Evolutionary conservation across 2,113 vertebrate species (phyloP).

Genomic region (Lanius collurio): DNA sequence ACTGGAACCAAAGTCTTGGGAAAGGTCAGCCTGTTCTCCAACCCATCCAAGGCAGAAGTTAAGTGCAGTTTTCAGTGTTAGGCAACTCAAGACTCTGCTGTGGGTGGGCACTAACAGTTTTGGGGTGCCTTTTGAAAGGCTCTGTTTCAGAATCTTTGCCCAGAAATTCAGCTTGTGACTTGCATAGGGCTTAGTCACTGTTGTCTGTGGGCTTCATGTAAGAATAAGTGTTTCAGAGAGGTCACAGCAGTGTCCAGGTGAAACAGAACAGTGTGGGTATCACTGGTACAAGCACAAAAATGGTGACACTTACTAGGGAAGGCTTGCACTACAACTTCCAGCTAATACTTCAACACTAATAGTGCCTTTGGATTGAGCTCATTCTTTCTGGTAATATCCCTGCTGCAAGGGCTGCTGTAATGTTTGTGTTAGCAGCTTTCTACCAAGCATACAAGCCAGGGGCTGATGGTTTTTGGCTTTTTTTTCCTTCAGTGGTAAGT

Average conservation of each 20-base stretch:
- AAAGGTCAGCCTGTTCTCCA: neutral
- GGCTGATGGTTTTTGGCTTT: neutral
- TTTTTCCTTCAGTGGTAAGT: neutral
- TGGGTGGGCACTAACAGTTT: neutral
- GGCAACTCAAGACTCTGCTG: neutral
- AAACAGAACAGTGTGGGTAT: neutral
- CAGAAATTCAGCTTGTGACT: neutral
- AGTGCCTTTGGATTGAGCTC: constrained; percentile 7
- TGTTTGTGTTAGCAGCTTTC: constrained; percentile 52
- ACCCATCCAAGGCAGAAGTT: neutral
- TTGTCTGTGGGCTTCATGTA: neutral
- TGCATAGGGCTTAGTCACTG: rapidly evolving
- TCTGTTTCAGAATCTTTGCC: neutral
- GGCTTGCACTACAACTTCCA: neutral
- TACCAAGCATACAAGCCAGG: neutral
- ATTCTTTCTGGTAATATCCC: constrained; percentile 46
- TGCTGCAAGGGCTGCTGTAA: constrained; percentile 30
- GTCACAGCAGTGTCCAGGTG: neutral
- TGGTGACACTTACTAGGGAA: neutral
- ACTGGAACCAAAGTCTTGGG: neutral
- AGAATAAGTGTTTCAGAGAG: neutral
- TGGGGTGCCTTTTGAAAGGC: neutral
- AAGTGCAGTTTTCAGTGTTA: neutral
- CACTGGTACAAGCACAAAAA: neutral
- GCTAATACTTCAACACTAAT: neutral